Conservation (phyloP, 2,797 vertebrate genomes). For the Melanotaenia nigrans region DNA sequence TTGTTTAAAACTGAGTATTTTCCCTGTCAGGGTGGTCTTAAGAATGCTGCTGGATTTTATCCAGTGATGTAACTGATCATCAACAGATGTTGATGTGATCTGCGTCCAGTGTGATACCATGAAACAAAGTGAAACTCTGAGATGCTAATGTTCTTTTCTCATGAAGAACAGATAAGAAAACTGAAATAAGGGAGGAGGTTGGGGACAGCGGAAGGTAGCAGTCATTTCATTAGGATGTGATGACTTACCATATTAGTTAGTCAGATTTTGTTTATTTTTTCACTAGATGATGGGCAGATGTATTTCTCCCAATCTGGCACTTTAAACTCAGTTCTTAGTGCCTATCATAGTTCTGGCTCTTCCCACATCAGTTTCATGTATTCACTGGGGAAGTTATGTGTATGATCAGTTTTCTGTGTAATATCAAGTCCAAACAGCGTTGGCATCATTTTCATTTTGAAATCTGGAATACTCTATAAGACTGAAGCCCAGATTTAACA, state of each 20-base stretch:
- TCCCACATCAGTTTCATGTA: not conserved
- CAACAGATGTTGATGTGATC: not conserved
- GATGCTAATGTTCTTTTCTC: not conserved
- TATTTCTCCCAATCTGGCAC: not conserved
- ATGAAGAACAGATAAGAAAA: not conserved
- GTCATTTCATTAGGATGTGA: not conserved
- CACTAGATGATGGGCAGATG: not conserved
- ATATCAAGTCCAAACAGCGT: not conserved
- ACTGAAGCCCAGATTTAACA: slow-evolving; percentile 3
- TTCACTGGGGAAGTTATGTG: not conserved
- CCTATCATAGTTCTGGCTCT: not conserved
- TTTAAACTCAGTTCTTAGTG: not conserved
- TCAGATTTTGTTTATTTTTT: not conserved
- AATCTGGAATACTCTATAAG: slow-evolving; percentile 11
- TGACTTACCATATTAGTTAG: not conserved
- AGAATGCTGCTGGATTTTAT: too few species aligned
- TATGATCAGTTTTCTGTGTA: not conserved
- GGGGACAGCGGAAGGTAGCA: not conserved
- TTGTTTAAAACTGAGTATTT: too few species aligned
- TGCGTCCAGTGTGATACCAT: not conserved
- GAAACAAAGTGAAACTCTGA: not conserved
- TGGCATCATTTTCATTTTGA: slow-evolving; percentile 9
- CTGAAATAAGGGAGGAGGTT: not conserved
- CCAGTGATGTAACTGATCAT: not conserved
- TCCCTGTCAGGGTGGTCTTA: too few species aligned